phyloP scores from a whole-genome alignment of 2,113 vertebrate species.

The Galbula dea region DNA sequence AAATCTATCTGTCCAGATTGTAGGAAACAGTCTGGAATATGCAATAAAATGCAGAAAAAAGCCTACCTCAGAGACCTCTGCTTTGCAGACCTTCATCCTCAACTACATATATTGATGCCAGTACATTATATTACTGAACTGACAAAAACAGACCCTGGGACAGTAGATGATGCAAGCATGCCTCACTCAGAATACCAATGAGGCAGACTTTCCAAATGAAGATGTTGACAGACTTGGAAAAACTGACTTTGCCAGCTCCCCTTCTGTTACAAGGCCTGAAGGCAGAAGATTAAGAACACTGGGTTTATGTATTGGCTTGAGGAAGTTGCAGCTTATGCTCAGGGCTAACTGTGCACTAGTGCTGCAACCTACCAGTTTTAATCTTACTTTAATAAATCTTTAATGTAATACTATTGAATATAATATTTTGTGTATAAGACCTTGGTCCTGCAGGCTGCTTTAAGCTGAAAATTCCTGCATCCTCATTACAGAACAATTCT shows the following conservation, averaged over 20 bases:
- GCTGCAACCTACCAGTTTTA: background rate
- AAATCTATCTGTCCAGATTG: background rate
- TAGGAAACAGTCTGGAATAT: background rate
- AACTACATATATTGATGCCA: rapidly evolving
- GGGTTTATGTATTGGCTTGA: background rate
- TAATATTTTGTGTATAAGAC: background rate
- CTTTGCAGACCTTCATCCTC: background rate
- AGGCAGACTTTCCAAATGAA: background rate
- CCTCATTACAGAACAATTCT: background rate
- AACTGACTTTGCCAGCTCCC: background rate
- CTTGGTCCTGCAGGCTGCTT: background rate
- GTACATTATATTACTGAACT: background rate
- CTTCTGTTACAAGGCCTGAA: background rate
- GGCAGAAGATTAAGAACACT: background rate
- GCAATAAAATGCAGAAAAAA: background rate
- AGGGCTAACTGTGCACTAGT: background rate
- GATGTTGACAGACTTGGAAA: background rate
- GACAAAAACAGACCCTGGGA: background rate
- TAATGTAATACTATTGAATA: too few relatives aligned
- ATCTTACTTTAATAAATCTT: background rate
- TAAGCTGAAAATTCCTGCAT: background rate
- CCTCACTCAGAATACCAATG: background rate
- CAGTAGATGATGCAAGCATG: background rate
- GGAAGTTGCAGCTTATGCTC: background rate
- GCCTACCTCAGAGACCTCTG: background rate